Evolutionary conservation across 1,140 invertebrate genomes (phyloP), one percentile per base, ranked within the genome.

Genomic region (Heliconius eleuchia): DNA sequence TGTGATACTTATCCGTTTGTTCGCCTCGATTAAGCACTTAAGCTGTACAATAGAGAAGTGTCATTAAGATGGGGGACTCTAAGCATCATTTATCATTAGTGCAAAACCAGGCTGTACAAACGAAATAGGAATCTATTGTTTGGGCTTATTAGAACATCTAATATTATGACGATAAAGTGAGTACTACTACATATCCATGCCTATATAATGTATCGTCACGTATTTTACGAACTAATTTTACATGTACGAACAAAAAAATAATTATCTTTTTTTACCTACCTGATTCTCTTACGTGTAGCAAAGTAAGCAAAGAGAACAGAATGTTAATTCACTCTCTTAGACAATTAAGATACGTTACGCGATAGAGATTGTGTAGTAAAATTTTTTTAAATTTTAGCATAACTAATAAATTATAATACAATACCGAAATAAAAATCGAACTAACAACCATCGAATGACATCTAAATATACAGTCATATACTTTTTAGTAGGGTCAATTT

Each of bases 41-140:
- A 50, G 66, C 23, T 55, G 3, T 46, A 79, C 55, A 57, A 79
- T 73, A 37, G 50, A 52, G 19, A 3, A 79, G 27, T 30, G 30
- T 79, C 73, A 79, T 79, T 74, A 79, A 39, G 72, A 71, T 34
- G 73, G 57, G 73, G 71, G 60, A 42, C 73, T 19, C 66, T 74
- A 27, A 79, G 66, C 11, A 72, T 76, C 34, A 72, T 79, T 72
- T 72, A 60, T 79, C 78, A 76, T 74, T 34, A 16, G 42, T 9
- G 74, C 66, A 66, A 79, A 79, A 74, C 66, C 60, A 50, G 74
- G 60, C 19, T 74, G 30, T 42, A 76, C 52, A 60, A 79, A 79
- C 75, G 78, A 79, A 76, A 70, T 79, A 55, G 78, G 57, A 74
- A 79, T 79, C 70, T 79, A 79, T 79, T 79, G 60, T 79, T 39